These are phyloP conservation scores for Piprites chloris DNA, from an alignment of 2,113 vertebrate species.

Conservation along the genomic window DNA sequence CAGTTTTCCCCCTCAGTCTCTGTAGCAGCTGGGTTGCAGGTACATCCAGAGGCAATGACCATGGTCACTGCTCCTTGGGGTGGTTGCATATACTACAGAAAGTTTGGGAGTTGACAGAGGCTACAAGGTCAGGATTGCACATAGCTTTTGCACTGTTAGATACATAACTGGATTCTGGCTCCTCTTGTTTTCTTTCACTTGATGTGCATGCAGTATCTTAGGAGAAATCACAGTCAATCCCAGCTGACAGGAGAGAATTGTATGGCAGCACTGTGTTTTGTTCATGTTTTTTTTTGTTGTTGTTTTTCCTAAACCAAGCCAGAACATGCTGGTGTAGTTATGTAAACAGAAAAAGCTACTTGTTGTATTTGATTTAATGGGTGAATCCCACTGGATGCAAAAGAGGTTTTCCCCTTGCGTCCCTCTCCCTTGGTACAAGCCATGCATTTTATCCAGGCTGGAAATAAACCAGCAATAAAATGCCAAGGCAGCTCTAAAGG, in stretches of 20 bases:
- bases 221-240: background rate
- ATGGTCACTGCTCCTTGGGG: background rate
- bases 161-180: background rate
- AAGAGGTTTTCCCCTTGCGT: background rate
- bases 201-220: background rate
- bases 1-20: accelerated
- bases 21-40: background rate
- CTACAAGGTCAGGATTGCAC: background rate
- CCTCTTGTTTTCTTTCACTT: background rate
- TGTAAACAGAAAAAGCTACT: background rate
- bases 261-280: background rate
- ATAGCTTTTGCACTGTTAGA: background rate
- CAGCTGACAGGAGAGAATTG: background rate
- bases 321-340: background rate
- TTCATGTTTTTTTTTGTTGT: background rate
- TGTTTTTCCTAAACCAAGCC: background rate
- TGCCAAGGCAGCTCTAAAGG: background rate
- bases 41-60: background rate
- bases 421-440: background rate
- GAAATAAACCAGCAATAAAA: constrained; percentile 20
- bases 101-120: background rate
- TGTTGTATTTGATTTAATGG: constrained; percentile 13
- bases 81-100: background rate
- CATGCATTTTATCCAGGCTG: background rate
- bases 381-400: constrained; percentile 18